Base-by-base conservation (phyloP, 2,797 vertebrate genomes). In the Enteromius viviparus region DNA sequence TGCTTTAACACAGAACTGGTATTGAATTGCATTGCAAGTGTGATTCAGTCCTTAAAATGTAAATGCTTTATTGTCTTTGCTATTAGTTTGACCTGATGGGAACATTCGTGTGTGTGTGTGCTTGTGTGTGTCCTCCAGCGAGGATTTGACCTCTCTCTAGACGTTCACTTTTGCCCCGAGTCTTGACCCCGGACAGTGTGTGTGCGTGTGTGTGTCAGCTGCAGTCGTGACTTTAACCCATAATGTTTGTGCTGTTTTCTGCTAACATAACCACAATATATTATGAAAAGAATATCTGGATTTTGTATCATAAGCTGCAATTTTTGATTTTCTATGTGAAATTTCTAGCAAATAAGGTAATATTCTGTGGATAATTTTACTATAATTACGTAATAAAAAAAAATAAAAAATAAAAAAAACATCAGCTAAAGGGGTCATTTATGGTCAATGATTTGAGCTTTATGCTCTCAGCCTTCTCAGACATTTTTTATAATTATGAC, bases 141-240 rank as follows among this genome's bases (percentile, higher is more conserved):
- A 58, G 62, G 72, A 71, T 78, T 40, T 70, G 85, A 85, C 55
- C 55, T 26, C 55, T 60, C 10, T 60, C 55, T 26, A 60, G 55
- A 60, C 55, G 49, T 65, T 81, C 9, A 82, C 34, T 45, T 23
- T 76, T 53, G 68, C 53, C 23, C 32, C 4, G n/a, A 60, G 55
- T 60, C n/a, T 60, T 26, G 55, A 60, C 55, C n/a, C 55, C 51
- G 60, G 55, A 55, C n/a, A 53, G 71, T 83, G 60, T 76, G 71
- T 69, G 64, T 81, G 74, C 90, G 87, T 47, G 69, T 87, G 88
- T 53, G 70, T 7, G 17, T 47, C 45, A 47, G 45, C 34, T 6
- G 5, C 40, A 64, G 53, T 64, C 6, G 8, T 76, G 53, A 58
- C 21, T 58, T 58, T 32, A 58, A 21, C 58, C 40, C 23, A n/a